Conservation (phyloP, 2,113 vertebrate genomes). For the Atrichornis clamosus region DNA sequence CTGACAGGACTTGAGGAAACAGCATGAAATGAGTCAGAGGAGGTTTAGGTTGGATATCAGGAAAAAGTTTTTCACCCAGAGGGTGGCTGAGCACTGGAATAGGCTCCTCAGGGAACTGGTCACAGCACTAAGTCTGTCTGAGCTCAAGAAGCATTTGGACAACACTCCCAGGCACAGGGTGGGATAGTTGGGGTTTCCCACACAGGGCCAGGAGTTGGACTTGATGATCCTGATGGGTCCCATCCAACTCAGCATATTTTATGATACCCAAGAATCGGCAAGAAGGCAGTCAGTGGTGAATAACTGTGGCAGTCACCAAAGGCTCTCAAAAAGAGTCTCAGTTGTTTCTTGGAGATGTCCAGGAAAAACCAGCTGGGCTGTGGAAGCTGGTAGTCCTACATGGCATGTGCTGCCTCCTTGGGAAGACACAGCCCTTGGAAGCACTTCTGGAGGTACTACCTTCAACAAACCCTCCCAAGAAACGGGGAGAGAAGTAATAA, state of each 20-base stretch:
- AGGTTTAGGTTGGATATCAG: neutral
- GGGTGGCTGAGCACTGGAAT: neutral
- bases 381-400: accelerated
- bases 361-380: neutral
- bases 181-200: neutral
- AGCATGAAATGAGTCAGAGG: neutral
- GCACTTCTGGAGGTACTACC: accelerated
- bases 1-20: neutral
- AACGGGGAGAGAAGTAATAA: neutral
- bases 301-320: neutral
- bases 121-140: neutral
- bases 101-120: neutral
- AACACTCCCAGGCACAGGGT: neutral
- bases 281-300: neutral
- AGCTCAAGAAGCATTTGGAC: neutral
- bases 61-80: neutral
- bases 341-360: neutral
- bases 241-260: neutral
- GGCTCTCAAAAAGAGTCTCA: neutral
- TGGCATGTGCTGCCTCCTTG: accelerated
- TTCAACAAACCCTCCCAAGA: neutral
- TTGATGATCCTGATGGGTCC: neutral
- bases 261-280: neutral
- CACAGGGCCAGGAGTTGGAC: neutral
- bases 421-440: neutral